Conservation (phyloP, 1,140 invertebrate genomes). For the Aphis gossypii region DNA sequence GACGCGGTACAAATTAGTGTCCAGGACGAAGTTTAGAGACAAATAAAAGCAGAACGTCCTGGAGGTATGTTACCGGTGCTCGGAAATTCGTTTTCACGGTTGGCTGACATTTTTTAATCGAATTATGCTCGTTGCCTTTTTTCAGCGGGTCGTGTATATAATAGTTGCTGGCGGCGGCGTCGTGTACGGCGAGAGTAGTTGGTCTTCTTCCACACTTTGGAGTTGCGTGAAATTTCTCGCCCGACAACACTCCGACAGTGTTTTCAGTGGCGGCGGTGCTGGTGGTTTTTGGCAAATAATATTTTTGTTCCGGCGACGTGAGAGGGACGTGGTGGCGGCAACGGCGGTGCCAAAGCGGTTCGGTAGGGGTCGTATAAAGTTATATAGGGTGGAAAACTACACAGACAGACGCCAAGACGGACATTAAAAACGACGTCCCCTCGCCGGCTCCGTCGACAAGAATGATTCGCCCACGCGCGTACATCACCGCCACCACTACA, state of each 20-base stretch:
- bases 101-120: constrained; percentile 34
- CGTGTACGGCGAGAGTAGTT: neutral
- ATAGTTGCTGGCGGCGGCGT: neutral
- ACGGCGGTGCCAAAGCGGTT: neutral
- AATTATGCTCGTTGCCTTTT: constrained; percentile 32
- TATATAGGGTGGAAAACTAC: constrained; percentile 55
- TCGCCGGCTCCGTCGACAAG: neutral
- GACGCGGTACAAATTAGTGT: neutral
- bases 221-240: constrained; percentile 30
- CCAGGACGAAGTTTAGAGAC: neutral
- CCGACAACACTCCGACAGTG: constrained; percentile 4
- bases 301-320: constrained; percentile 23
- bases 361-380: constrained; percentile 45
- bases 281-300: constrained; percentile 51
- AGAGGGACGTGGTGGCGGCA: neutral
- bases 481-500: neutral
- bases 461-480: neutral
- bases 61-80: neutral
- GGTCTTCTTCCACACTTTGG: neutral
- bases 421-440: constrained; percentile 50
- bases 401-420: constrained; percentile 56
- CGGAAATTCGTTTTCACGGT: constrained; percentile 39
- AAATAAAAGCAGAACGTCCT: neutral
- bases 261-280: neutral
- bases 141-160: neutral